phyloP scores from a whole-genome alignment of 2,888 invertebrate genomes.

The Cheilosia vulpina region DNA sequence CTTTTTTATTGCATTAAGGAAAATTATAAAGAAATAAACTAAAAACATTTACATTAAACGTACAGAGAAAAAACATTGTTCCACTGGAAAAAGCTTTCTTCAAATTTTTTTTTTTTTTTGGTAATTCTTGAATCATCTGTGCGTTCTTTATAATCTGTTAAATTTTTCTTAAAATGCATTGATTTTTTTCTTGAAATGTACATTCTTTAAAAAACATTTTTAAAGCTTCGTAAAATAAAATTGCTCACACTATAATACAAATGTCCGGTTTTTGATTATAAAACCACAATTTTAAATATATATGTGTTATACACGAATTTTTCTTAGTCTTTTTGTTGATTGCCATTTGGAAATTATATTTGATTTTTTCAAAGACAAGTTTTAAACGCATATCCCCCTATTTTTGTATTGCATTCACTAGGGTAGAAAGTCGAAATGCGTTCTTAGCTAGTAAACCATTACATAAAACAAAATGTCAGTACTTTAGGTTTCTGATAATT shows the following conservation, averaged over 20 bases:
- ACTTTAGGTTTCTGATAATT: neutral
- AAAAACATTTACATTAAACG: neutral
- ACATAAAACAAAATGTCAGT: neutral
- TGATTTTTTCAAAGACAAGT: neutral
- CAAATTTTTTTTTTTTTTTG: no score
- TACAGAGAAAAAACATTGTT: no score
- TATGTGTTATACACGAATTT: neutral
- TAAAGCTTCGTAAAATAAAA: neutral
- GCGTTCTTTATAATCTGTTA: neutral
- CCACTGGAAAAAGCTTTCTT: no score
- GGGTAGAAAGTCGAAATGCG: neutral
- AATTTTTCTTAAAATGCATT: neutral
- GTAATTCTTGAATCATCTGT: conserved; percentile 1
- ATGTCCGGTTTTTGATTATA: neutral
- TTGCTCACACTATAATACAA: neutral
- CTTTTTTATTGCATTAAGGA: no score
- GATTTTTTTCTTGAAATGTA: neutral
- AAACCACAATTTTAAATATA: neutral
- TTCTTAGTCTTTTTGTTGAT: conserved; percentile 26
- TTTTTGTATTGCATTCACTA: conserved; percentile 41
- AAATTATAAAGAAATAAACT: neutral
- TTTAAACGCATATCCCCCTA: conserved; percentile 33
- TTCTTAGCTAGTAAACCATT: conserved; percentile 9
- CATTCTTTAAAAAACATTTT: no score
- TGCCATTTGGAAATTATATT: conserved; percentile 1